Base-by-base conservation (phyloP, 2,797 vertebrate genomes). In the Gambusia yucatana region DNA sequence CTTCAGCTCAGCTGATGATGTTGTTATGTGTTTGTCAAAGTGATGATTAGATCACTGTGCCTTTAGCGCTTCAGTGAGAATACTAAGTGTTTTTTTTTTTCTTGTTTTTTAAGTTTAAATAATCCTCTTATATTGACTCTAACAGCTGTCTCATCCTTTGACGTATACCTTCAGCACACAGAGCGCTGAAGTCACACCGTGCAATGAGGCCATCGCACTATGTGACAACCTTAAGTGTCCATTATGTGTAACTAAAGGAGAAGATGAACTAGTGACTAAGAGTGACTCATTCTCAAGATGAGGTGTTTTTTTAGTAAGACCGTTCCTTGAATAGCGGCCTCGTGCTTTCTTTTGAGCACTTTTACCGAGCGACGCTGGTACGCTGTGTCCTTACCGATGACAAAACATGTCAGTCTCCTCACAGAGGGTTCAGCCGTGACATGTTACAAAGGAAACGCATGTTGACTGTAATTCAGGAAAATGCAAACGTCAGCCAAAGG, bases 401-500 rank as follows among this genome's bases (percentile, higher is more conserved):
- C 84, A 78, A 79, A 84, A 88, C 82, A 82, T 74, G 48, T 71
- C 14, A 30, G 46, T 41, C 57, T 41, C 55, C 25, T 71, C 43
- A 57, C 16, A 20, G 70, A 61, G 61, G 71, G 41, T 57, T 48
- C 33, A 77, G 79, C 80, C 70, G 76, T 59, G 71, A 77, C 78
- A 84, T 82, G 85, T 87, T 88, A 86, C 7, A 25, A 11, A 82
- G 70, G 77, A 48, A 50, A 71, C 77, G 6, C 70, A 33, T 75
- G 77, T 80, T 81, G 81, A 87, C 77, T 77, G 87, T 82, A 88
- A 87, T 87, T 82, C 90, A 94, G 92, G 90, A 91, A 92, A 92
- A 91, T 81, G 86, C 81, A 75, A 79, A 78, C 36, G 17, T 79
- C 80, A 81, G 13, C 2, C 7, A 39, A n/a, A 39, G 44, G 17